Evolutionary conservation across 1,140 invertebrate species (phyloP).

Genomic region (Zaprionus davidi): DNA sequence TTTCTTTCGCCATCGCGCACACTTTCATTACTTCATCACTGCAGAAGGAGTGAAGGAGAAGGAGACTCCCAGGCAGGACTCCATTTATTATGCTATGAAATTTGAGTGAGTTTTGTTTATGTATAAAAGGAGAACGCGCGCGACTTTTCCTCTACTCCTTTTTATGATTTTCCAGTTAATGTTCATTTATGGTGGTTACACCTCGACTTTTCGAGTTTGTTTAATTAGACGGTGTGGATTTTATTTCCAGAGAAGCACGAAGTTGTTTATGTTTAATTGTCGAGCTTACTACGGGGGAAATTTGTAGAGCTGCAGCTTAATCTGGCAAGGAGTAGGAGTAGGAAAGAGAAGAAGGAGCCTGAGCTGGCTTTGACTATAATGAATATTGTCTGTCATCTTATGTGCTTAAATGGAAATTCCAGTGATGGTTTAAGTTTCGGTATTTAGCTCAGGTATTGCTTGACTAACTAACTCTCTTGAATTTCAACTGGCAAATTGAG

Average conservation of each 20-base stretch:
- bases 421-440: neutral
- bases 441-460: slow-evolving; percentile 2
- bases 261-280: slow-evolving; percentile 74
- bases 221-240: slow-evolving; percentile 79
- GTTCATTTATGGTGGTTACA: slow-evolving; percentile 82
- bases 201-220: slow-evolving; percentile 77
- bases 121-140: slow-evolving; percentile 31
- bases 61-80: slow-evolving; percentile 21
- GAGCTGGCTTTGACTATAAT: neutral
- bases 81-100: slow-evolving; percentile 81
- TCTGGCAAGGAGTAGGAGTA: no score
- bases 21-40: slow-evolving; percentile 81
- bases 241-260: slow-evolving; percentile 55
- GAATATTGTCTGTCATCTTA: neutral
- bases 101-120: slow-evolving; percentile 65
- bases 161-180: slow-evolving; percentile 82
- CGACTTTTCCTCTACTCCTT: slow-evolving; percentile 58
- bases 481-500: neutral
- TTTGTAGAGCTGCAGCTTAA: slow-evolving; percentile 27
- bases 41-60: neutral
- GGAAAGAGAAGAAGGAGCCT: neutral
- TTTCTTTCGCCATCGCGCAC: slow-evolving; percentile 66
- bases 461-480: neutral
- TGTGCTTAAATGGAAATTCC: neutral
- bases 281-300: slow-evolving; percentile 33